Conservation (phyloP, 2,797 vertebrate genomes). For the Liasis olivaceus region DNA sequence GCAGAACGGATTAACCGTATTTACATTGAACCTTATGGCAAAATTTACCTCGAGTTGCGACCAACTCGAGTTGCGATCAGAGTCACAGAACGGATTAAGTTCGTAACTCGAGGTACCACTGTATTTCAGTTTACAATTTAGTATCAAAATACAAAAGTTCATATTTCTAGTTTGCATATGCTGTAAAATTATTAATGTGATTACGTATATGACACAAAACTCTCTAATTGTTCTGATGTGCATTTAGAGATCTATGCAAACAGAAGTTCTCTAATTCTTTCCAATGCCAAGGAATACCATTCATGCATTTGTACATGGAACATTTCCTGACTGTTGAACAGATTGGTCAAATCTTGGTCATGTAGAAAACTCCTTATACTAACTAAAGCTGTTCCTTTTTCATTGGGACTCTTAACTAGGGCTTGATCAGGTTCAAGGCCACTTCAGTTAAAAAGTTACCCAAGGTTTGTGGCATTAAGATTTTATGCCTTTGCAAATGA, state of each 20-base stretch:
- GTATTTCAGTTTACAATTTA: background rate
- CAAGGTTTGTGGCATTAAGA: background rate
- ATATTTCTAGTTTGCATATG: background rate
- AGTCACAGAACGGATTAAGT: too few relatives aligned
- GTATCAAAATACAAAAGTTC: background rate
- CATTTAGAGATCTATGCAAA: background rate
- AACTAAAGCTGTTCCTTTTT: conserved; percentile 2
- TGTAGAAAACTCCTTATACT: background rate
- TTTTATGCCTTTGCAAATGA: conserved; percentile 56
- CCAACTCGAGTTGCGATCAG: too few relatives aligned
- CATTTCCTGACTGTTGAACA: conserved; percentile 15
- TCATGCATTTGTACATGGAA: conserved; percentile 9
- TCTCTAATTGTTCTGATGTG: background rate
- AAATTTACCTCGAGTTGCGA: too few relatives aligned
- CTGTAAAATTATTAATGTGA: background rate
- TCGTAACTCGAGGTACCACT: too few relatives aligned
- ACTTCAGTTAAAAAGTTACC: conserved; percentile 18
- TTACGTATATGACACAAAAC: background rate
- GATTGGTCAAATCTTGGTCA: background rate
- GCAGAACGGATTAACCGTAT: too few relatives aligned
- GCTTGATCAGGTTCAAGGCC: conserved; percentile 38
- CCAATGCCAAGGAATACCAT: background rate
- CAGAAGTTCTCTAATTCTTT: background rate
- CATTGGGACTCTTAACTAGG: background rate
- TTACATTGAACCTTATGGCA: too few relatives aligned